Base-by-base conservation (phyloP, 2,113 vertebrate genomes). In the Pavo muticus region DNA sequence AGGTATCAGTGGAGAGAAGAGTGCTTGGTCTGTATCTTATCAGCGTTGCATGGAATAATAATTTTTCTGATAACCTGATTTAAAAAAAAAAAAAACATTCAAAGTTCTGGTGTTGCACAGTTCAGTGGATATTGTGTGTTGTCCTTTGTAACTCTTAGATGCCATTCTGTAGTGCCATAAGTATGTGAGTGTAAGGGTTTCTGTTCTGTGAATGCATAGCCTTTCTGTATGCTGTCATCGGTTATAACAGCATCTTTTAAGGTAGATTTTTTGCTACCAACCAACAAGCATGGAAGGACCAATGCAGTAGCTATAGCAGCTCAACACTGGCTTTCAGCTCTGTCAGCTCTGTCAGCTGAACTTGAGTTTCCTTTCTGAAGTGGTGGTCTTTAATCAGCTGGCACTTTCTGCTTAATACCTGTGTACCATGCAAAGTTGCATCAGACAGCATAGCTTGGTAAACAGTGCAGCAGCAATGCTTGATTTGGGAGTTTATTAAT, bases 221-320 rank as follows among this genome's bases (percentile, higher is more conserved):
- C 27, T 65, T 77, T 57, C 73, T 5, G 4, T 57, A 4, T n/a
- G 0, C 8, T 63, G 56, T 12, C n/a, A 45, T 23, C 20, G 52
- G 0, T 63, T 52, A 48, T 17, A 15, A 8, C 35, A 15, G 44
- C 14, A 56, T 69, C 44, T 48, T 73, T 35, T 9, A 2, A 57
- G 52, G 11, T 21, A 24, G 9, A 0, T 1, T 6, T 57, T 57
- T 3, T 24, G n/a, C 56, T 47, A 3, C 13, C 61, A 3, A 87
- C 29, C 40, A 70, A 6, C 3, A 2, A 20, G 20, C 0, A 1
- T 42, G 61, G 18, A 32, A 45, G 42, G 48, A 14, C 21, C 21
- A 30, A 9, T 16, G 4, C 42, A 30, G 37, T n/a, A 44, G 14
- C 19, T 50, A 47, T 21, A 40, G 45, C 57, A 90, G 75, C 71